Conservation (phyloP, 2,797 vertebrate species). For the Protosalanx chinensis region DNA sequence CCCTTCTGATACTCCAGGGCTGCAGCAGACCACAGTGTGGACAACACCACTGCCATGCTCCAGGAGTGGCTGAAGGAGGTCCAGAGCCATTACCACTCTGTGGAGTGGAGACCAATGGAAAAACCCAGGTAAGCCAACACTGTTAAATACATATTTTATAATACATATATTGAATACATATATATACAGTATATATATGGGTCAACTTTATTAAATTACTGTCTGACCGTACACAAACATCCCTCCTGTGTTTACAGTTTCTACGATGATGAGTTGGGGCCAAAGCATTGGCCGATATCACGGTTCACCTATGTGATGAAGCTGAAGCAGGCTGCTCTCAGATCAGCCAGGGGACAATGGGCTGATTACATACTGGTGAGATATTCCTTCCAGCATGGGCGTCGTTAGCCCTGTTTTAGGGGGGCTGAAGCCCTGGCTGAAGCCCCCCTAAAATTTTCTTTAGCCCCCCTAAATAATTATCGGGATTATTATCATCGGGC, state of each 20-base stretch:
- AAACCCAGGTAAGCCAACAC: constrained; percentile 57
- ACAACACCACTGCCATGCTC: constrained; percentile 84
- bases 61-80: constrained; percentile 82
- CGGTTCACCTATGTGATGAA: constrained; percentile 84
- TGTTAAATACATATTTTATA: not conserved
- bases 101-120: constrained; percentile 80
- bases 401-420: no score
- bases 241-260: constrained; percentile 58
- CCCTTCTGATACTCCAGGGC: constrained; percentile 66
- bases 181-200: not conserved
- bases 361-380: constrained; percentile 87
- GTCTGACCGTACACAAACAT: not conserved
- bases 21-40: constrained; percentile 83
- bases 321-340: constrained; percentile 81
- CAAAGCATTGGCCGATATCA: constrained; percentile 83
- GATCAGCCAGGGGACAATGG: constrained; percentile 79
- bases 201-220: not conserved
- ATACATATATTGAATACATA: not conserved
- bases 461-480: no score
- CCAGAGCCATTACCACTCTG: constrained; percentile 79
- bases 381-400: not conserved
- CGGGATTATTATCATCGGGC: no score
- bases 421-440: no score
- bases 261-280: constrained; percentile 82
- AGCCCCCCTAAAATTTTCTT: no score